phyloP scores from a whole-genome alignment of 2,888 invertebrate genomes.

The Brachyptera risi region DNA sequence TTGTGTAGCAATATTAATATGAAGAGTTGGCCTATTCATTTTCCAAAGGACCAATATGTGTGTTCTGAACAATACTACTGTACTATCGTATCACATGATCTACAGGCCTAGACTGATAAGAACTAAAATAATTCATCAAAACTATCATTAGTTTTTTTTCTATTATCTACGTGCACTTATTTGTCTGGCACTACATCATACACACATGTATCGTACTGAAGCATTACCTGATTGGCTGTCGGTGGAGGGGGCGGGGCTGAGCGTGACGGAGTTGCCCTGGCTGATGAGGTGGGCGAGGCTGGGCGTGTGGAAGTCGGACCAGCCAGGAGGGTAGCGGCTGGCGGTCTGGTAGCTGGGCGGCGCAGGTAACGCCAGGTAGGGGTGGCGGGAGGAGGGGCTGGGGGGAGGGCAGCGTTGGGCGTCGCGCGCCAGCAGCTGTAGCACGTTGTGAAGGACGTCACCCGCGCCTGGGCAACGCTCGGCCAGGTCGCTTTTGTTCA shows the following conservation, averaged over 20 bases:
- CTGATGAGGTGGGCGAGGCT: conserved; percentile 65
- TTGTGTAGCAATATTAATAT: no score
- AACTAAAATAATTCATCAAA: no score
- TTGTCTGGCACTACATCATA: no score
- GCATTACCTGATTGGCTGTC: conserved; percentile 71
- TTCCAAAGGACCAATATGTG: no score
- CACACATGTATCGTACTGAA: neutral
- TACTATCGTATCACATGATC: no score
- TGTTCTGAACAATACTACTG: no score
- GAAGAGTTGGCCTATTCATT: no score
- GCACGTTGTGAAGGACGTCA: conserved; percentile 89
- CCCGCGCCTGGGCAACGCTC: conserved; percentile 91
- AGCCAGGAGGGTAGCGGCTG: conserved; percentile 40
- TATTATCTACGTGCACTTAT: no score
- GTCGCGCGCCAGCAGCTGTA: conserved; percentile 81
- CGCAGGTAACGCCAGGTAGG: conserved; percentile 55
- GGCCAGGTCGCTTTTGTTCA: conserved; percentile 85
- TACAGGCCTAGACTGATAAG: no score
- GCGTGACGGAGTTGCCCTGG: conserved; percentile 79
- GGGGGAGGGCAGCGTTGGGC: conserved; percentile 76
- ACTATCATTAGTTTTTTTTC: no score
- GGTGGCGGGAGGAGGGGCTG: conserved; percentile 66
- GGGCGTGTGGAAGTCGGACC: conserved; percentile 53
- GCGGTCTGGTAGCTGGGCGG: conserved; percentile 60
- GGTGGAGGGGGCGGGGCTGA: conserved; percentile 86